phyloP scores from a whole-genome alignment of 2,797 vertebrate genomes.

The Squalus acanthias region DNA sequence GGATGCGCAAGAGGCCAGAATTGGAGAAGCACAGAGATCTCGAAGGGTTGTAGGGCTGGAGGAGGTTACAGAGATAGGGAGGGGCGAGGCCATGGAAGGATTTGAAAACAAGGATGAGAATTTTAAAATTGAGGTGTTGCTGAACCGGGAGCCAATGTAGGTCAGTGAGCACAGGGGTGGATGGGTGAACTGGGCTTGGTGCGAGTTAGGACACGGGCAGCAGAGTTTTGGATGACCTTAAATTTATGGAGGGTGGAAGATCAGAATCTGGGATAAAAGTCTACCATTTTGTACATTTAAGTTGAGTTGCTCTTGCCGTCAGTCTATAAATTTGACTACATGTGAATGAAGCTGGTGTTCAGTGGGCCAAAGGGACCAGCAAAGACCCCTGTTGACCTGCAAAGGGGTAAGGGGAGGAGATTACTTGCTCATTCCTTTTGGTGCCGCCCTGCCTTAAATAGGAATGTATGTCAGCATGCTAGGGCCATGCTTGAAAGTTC shows the following conservation, averaged over 20 bases:
- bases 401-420: conserved; percentile 49
- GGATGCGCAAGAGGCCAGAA: background rate
- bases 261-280: background rate
- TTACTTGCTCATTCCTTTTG: conserved; percentile 47
- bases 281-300: background rate
- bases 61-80: background rate
- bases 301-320: conserved; percentile 38
- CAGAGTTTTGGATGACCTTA: background rate
- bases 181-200: background rate
- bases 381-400: conserved; percentile 43
- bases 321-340: conserved; percentile 44
- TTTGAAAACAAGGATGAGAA: background rate
- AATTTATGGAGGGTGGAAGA: background rate
- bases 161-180: background rate
- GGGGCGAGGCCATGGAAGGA: background rate
- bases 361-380: conserved; percentile 38
- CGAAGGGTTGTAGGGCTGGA: background rate
- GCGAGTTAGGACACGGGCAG: background rate
- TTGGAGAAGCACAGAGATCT: background rate
- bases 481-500: conserved; percentile 49
- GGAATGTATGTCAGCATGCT: conserved; percentile 53
- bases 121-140: background rate
- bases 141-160: background rate
- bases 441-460: conserved; percentile 48
- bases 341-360: conserved; percentile 40